Evolutionary conservation across 2,888 invertebrate genomes (phyloP).

Genomic region (Dioctria rufipes): DNA sequence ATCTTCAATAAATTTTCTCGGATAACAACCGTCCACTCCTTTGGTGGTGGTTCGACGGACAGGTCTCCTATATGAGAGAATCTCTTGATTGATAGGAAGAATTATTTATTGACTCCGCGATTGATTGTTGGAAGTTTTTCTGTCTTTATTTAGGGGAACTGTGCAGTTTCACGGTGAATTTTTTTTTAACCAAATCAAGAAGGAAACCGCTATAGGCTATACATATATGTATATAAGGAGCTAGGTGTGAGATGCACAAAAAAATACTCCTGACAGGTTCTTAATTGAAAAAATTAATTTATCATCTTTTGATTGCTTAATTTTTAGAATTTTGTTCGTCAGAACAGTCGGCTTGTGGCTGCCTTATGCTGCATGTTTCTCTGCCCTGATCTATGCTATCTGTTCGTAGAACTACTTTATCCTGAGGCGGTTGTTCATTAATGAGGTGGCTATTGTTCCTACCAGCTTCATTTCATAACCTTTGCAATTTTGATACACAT

Average conservation of each 20-base stretch:
- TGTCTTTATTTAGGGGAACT: constrained; percentile 35
- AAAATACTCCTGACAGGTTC: constrained; percentile 43
- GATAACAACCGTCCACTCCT: constrained; percentile 25
- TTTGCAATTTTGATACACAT: too few species aligned
- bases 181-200: constrained; percentile 56
- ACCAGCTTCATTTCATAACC: too few species aligned
- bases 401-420: too few species aligned
- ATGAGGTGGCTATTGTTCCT: too few species aligned
- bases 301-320: constrained; percentile 54
- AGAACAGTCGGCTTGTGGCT: background rate
- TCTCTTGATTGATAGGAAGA: constrained; percentile 58
- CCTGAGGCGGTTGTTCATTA: too few species aligned
- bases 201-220: constrained; percentile 18
- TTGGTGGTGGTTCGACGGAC: constrained; percentile 39
- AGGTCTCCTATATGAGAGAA: background rate
- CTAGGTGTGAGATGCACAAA: constrained; percentile 24
- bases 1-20: constrained; percentile 24
- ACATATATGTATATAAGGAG: background rate
- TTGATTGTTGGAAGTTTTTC: constrained; percentile 40
- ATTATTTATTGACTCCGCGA: constrained; percentile 58
- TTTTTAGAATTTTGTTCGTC: background rate
- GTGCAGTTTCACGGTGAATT: constrained; percentile 55
- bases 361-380: background rate
- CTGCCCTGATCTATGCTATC: too few species aligned
- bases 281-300: constrained; percentile 56